These are phyloP conservation scores for Lota lota DNA, from an alignment of 2,113 vertebrate species.

Conservation along the genomic window DNA sequence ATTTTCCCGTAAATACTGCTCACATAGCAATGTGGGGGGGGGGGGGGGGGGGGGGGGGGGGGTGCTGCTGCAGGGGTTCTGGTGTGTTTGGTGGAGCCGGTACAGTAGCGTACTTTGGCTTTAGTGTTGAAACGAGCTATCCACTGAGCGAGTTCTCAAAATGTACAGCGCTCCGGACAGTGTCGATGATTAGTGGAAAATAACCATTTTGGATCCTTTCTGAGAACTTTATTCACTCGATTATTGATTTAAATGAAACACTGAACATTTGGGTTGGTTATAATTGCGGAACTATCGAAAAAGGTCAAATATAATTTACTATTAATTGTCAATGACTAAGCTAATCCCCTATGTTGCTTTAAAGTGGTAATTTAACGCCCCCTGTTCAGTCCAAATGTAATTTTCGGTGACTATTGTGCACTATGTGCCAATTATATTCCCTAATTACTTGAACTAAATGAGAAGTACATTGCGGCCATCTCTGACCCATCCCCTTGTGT, in stretches of 20 bases:
- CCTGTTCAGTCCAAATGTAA: conserved; percentile 60
- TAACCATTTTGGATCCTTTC: not conserved
- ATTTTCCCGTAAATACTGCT: too few relatives aligned
- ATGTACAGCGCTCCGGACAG: too few relatives aligned
- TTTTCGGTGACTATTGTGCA: conserved; percentile 63
- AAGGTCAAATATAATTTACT: conserved; percentile 54
- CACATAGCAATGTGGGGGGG: too few relatives aligned
- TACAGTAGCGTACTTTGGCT: too few relatives aligned
- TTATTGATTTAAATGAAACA: conserved; percentile 24
- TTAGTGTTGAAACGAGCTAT: too few relatives aligned
- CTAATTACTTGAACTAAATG: conserved; percentile 62
- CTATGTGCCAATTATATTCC: conserved; percentile 65
- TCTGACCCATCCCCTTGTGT: conserved; percentile 41
- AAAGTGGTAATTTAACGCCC: conserved; percentile 64
- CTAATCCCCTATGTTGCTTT: conserved; percentile 61
- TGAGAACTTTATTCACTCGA: conserved; percentile 26
- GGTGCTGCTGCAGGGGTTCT: too few relatives aligned
- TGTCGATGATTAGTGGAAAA: too few relatives aligned
- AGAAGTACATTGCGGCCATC: conserved; percentile 53
- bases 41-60: too few relatives aligned
- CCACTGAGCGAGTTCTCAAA: too few relatives aligned
- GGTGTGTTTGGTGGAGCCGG: too few relatives aligned
- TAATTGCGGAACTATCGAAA: conserved; percentile 57
- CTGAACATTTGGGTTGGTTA: conserved; percentile 40
- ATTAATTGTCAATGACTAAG: conserved; percentile 59